Base-by-base conservation (phyloP, 1,140 invertebrate species). In the Macrostomum lignano region DNA sequence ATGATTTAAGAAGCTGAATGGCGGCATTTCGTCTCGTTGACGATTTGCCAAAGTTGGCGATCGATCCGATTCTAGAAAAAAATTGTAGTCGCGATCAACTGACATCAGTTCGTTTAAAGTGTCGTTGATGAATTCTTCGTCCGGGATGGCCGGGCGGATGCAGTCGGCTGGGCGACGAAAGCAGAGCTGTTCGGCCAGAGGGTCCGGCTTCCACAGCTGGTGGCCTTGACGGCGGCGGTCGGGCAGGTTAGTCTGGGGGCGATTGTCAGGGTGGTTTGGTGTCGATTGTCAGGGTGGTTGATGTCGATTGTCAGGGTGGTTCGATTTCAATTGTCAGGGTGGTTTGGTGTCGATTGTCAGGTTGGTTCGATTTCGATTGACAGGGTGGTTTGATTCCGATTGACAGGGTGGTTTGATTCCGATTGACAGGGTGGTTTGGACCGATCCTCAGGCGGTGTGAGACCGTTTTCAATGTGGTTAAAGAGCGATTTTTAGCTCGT, bases 51-150 rank as follows among this genome's bases (percentile, higher is more conserved):
- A 7, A 10, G 10, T 25, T 21, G 22, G 11, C 24, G 14, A 17
- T 11, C 14, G 31, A 35, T 10, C n/a, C 7, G 21, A 14, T 22
- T 11, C 15, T 39, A 13, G 22, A 31, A 34, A 26, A 3, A 17
- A 29, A 23, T 10, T 9, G 17, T 9, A 17, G 13, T 49, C 75
- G 73, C 5, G 74, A 51, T 82, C 74, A 70, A 84, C 78, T 55
- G 82, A 75, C 33, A 86, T 70, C 32, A 69, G 67, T 51, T 86
- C 78, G 53, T 77, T 82, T 2, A 86, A 58, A 2, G 73, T 70
- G 51, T 86, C 79, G 48, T 88, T 86, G 48, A 84, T 78, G 57
- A 86, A 88, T 40, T 84, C 77, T 28, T 70, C 67, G 47, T 75
- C 75, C 15, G 72, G 66, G 49, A 86, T 66, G 40, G 71, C 65